These are phyloP conservation scores for Engystomops pustulosus DNA, from an alignment of 2,113 vertebrate genomes.

Conservation along the genomic window DNA sequence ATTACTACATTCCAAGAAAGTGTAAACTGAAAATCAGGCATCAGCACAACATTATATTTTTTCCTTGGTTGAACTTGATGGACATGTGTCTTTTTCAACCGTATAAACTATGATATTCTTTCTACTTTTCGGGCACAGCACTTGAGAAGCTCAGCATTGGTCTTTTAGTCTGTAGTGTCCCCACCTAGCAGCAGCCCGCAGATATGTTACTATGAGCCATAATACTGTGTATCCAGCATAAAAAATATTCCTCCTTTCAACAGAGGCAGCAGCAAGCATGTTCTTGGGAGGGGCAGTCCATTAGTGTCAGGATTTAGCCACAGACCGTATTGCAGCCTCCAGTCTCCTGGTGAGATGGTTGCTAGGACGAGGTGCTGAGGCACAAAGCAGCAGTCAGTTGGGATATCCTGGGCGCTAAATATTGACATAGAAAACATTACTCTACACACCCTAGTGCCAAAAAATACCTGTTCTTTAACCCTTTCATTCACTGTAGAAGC, in stretches of 20 bases:
- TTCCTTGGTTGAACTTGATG: no score
- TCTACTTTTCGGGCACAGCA: background rate
- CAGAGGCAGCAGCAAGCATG: background rate
- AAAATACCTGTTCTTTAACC: background rate
- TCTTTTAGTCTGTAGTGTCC: background rate
- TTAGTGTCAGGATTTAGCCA: background rate
- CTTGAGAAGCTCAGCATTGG: background rate
- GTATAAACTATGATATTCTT: no score
- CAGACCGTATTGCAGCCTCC: background rate
- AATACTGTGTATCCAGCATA: background rate
- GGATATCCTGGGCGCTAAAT: constrained; percentile 33
- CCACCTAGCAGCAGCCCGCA: background rate
- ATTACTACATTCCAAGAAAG: background rate
- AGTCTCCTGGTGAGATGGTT: constrained; percentile 22
- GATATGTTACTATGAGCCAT: background rate
- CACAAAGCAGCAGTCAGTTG: constrained; percentile 11
- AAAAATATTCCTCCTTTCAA: constrained; percentile 21
- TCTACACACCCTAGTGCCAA: constrained; percentile 22
- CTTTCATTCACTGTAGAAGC: background rate
- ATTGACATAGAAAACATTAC: constrained; percentile 52
- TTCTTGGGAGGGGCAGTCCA: background rate
- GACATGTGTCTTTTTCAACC: no score
- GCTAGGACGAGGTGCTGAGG: constrained; percentile 14
- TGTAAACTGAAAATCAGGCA: background rate
- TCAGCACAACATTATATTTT: no score